A percentile compares a stretch with the other conserved stretches of the same genome.
Conservation (phyloP, 2,797 vertebrate genomes). For the Cygnus olor region DNA sequence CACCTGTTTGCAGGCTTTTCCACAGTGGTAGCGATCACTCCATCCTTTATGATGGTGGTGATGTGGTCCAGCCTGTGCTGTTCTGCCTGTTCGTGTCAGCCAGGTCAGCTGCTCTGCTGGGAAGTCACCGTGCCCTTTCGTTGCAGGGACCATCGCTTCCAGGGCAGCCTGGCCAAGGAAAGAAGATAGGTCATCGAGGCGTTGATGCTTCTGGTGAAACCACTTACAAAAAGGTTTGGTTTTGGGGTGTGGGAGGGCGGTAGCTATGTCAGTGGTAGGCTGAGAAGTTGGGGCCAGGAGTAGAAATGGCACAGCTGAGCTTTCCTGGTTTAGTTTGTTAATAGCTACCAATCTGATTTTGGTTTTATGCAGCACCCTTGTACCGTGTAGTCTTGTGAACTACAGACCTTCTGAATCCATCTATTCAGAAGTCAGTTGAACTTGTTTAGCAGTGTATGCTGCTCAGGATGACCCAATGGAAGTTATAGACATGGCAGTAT, state of each 20-base stretch:
- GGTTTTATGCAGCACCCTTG: neutral
- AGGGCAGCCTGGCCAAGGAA: conserved; percentile 86
- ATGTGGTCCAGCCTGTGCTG: neutral
- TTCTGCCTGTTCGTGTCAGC: neutral
- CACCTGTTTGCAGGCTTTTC: neutral
- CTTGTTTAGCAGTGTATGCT: neutral
- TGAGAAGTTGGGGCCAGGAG: neutral
- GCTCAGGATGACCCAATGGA: neutral
- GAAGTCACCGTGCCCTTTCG: neutral
- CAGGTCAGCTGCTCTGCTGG: neutral
- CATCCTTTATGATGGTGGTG: neutral
- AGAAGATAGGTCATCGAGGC: conserved; percentile 94
- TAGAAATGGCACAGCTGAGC: neutral
- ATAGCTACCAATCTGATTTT: neutral
- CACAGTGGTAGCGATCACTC: neutral
- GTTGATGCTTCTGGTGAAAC: conserved; percentile 98
- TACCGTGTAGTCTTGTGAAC: neutral
- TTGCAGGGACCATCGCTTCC: conserved; percentile 85
- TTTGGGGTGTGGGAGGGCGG: neutral
- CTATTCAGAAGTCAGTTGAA: neutral
- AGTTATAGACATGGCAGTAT: neutral
- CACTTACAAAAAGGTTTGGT: conserved; percentile 95
- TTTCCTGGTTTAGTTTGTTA: neutral
- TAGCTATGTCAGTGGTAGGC: neutral
- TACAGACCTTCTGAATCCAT: neutral